Percentiles rank a stretch among this genome's conserved stretches.
phyloP scores from a whole-genome alignment of 2,888 invertebrate species.

The Lissonota sp. region DNA sequence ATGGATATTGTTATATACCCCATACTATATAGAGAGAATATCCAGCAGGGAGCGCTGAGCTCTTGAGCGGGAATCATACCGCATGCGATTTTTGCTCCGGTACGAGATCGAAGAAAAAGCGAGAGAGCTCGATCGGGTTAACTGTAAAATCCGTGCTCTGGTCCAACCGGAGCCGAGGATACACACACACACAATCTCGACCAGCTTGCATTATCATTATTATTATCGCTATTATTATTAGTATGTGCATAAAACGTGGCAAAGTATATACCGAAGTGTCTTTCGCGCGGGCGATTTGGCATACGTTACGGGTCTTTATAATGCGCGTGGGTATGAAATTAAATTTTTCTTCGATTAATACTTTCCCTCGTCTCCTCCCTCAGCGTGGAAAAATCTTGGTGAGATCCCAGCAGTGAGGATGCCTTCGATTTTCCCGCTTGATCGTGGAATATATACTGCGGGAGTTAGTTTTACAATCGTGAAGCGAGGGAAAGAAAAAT shows the following conservation, averaged over 20 bases:
- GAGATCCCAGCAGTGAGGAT: not conserved
- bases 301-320: not conserved
- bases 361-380: too few relatives aligned
- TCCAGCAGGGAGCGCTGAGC: slow-evolving; percentile 27
- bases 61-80: too few relatives aligned
- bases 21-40: slow-evolving; percentile 40
- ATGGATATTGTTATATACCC: slow-evolving; percentile 39
- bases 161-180: not conserved
- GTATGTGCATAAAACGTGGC: slow-evolving; percentile 1
- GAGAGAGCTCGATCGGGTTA: slow-evolving; percentile 16
- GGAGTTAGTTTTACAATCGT: too few relatives aligned
- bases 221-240: slow-evolving; percentile 28
- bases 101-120: not conserved
- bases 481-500: not conserved
- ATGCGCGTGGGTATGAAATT: slow-evolving; percentile 6
- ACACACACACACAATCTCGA: not conserved
- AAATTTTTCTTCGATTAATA: slow-evolving; percentile 23
- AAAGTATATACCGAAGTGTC: not conserved
- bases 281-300: not conserved
- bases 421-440: too few relatives aligned
- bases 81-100: not conserved
- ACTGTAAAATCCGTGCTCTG: slow-evolving; percentile 50
- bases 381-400: not conserved
- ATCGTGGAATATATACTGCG: too few relatives aligned
- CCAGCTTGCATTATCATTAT: not conserved